These are phyloP conservation scores for Arenicola marina DNA, from an alignment of 2,888 invertebrate genomes.

Conservation along the genomic window DNA sequence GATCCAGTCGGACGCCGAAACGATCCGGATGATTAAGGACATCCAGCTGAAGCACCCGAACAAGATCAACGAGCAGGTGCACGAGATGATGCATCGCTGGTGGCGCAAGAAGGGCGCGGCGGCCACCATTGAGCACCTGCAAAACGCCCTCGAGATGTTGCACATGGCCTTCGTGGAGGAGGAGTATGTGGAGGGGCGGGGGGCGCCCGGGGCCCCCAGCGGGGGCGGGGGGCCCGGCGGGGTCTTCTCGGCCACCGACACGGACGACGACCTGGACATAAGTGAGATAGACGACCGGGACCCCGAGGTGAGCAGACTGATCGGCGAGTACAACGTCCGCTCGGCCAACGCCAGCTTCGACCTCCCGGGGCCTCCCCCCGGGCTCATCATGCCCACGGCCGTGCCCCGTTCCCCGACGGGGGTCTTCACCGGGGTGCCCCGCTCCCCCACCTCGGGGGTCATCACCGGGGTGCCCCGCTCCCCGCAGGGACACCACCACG, in stretches of 20 bases:
- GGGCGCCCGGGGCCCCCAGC: slow-evolving; percentile 3
- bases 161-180: slow-evolving; percentile 35
- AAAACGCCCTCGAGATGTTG: slow-evolving; percentile 33
- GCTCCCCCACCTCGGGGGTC: not conserved
- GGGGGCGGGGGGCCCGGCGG: slow-evolving; percentile 1
- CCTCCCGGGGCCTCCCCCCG: not conserved
- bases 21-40: slow-evolving; percentile 33
- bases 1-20: slow-evolving; percentile 29
- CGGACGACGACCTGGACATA: slow-evolving; percentile 32
- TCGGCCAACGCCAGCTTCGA: slow-evolving; percentile 33
- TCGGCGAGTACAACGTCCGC: slow-evolving; percentile 28
- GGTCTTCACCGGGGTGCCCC: not conserved
- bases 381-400: not conserved
- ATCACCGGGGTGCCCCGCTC: not conserved
- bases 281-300: slow-evolving; percentile 30
- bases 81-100: slow-evolving; percentile 38
- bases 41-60: slow-evolving; percentile 34
- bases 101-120: slow-evolving; percentile 32
- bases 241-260: slow-evolving; percentile 17
- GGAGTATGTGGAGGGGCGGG: slow-evolving; percentile 17
- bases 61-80: slow-evolving; percentile 31
- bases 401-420: not conserved
- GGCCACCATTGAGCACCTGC: slow-evolving; percentile 37
- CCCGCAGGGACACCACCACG: not conserved
- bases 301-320: slow-evolving; percentile 33